A percentile compares a stretch with the other conserved stretches of the same genome.
Evolutionary conservation across 1,140 invertebrate genomes (phyloP).

Genomic region (Drosophila arawakana): DNA sequence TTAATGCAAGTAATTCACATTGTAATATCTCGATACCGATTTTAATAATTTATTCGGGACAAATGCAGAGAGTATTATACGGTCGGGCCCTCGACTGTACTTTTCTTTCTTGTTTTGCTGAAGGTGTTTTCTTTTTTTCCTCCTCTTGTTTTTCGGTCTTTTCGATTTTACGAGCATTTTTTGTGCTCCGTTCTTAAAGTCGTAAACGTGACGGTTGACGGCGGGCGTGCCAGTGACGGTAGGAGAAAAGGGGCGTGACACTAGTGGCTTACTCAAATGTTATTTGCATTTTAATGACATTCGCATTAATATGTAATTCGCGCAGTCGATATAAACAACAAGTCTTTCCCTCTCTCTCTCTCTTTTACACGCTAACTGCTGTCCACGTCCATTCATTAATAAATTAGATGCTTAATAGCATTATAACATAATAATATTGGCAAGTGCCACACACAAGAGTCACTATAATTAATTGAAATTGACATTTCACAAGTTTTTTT

Average conservation of each 20-base stretch:
- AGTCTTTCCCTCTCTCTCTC: not conserved
- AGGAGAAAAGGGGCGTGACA: constrained; percentile 23
- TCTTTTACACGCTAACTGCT: not conserved
- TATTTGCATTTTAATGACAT: constrained; percentile 71
- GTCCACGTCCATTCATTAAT: not conserved
- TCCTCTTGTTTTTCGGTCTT: not conserved
- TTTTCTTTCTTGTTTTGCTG: not conserved
- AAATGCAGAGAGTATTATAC: no score
- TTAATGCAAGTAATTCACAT: no score
- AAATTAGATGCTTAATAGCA: constrained; percentile 5
- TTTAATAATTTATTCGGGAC: no score
- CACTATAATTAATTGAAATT: constrained; percentile 11
- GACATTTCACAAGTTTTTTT: not conserved
- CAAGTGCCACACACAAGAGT: not conserved
- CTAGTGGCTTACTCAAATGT: constrained; percentile 22
- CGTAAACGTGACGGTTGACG: constrained; percentile 21
- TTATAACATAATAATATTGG: not conserved
- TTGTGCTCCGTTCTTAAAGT: not conserved
- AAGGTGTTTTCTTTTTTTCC: not conserved
- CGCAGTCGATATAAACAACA: not conserved
- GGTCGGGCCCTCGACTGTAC: no score
- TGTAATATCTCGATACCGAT: no score
- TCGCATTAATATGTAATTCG: constrained; percentile 38
- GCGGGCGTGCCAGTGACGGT: not conserved
- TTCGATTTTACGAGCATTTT: constrained; percentile 6